A percentile compares a stretch with the other conserved stretches of the same genome.
phyloP scores from a whole-genome alignment of 2,797 vertebrate species.

The Malacoctenus gilli region DNA sequence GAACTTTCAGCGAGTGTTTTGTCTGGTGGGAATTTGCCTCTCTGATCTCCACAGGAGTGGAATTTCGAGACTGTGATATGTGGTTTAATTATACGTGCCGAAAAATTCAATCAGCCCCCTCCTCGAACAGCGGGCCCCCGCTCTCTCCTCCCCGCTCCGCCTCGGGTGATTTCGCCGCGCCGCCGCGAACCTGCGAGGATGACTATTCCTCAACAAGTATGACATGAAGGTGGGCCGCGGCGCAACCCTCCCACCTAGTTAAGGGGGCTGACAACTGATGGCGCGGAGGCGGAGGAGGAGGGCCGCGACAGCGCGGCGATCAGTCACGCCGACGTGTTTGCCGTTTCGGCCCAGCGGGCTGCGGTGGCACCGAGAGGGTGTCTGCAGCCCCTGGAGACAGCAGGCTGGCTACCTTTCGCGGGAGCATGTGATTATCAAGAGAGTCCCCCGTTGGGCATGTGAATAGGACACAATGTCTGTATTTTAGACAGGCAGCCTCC shows the following conservation, averaged over 20 bases:
- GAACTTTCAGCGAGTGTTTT: constrained; percentile 17
- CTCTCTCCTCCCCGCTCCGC: constrained; percentile 35
- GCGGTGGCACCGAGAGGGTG: constrained; percentile 43
- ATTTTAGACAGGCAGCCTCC: constrained; percentile 28
- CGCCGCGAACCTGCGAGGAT: constrained; percentile 52
- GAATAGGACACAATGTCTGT: constrained; percentile 40
- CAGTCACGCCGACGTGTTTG: constrained; percentile 45
- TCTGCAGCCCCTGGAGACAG: constrained; percentile 60
- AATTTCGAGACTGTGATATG: constrained; percentile 40
- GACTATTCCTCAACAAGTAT: constrained; percentile 38
- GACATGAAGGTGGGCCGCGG: constrained; percentile 47
- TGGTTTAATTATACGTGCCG: constrained; percentile 48
- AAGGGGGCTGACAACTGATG: constrained; percentile 40
- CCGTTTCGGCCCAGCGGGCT: constrained; percentile 46
- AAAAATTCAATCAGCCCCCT: constrained; percentile 44
- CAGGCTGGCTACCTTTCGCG: constrained; percentile 48
- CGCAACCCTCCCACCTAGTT: constrained; percentile 42
- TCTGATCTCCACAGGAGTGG: constrained; percentile 36
- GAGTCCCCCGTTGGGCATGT: constrained; percentile 33
- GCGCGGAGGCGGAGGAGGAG: constrained; percentile 32
- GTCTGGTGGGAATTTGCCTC: constrained; percentile 13
- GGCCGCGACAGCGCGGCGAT: constrained; percentile 45
- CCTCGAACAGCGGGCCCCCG: constrained; percentile 46
- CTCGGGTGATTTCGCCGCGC: constrained; percentile 35
- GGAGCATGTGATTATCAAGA: constrained; percentile 61